phyloP scores from a whole-genome alignment of 2,888 invertebrate genomes.

The Brassicogethes aeneus region DNA sequence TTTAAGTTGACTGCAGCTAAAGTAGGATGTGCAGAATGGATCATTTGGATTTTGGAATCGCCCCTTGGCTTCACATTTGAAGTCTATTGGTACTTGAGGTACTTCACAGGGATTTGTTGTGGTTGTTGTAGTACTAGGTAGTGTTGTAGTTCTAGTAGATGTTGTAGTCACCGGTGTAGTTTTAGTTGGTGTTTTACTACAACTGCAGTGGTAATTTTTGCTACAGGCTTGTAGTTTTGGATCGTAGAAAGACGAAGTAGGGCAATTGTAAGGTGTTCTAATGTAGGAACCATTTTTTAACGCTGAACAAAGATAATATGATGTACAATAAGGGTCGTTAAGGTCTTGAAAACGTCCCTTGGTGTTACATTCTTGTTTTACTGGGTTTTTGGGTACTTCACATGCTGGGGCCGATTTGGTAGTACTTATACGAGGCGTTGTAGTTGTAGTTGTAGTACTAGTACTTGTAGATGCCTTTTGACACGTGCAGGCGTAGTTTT shows the following conservation, averaged over 20 bases:
- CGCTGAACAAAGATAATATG: background rate
- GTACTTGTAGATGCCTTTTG: background rate
- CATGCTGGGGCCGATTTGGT: background rate
- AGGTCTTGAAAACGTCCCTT: background rate
- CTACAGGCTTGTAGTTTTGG: background rate
- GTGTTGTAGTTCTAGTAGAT: background rate
- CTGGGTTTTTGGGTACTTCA: background rate
- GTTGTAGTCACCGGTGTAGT: background rate
- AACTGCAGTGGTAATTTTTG: background rate
- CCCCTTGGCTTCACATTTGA: background rate
- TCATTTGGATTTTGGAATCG: background rate
- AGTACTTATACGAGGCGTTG: background rate
- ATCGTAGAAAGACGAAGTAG: background rate
- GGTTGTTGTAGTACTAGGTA: constrained; percentile 1
- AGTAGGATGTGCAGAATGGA: background rate
- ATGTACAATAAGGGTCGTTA: background rate
- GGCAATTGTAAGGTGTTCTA: background rate
- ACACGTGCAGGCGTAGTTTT: background rate
- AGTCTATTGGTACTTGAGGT: background rate
- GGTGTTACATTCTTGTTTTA: background rate
- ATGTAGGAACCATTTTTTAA: background rate
- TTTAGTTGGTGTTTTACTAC: background rate
- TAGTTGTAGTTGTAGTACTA: background rate
- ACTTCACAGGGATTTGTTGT: background rate
- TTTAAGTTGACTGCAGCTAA: background rate